Evolutionary conservation across 2,888 invertebrate species (phyloP).

Genomic region (Perdita meconis): DNA sequence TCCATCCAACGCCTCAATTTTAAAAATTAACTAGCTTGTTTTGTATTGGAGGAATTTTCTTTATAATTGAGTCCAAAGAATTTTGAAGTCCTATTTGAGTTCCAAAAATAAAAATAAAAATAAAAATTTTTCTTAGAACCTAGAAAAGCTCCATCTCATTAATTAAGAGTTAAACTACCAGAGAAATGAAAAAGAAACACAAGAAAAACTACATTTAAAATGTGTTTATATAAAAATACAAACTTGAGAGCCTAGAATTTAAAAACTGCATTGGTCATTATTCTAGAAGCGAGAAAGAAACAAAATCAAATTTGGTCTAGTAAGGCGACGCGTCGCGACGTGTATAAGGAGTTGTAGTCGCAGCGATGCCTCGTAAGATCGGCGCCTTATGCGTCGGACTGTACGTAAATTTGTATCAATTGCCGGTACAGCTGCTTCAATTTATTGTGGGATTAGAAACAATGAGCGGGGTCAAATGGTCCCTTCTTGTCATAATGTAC

Average conservation of each 20-base stretch:
- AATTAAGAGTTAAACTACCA: no score
- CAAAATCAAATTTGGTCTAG: background rate
- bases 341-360: background rate
- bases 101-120: no score
- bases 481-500: constrained; percentile 80
- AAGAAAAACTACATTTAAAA: no score
- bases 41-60: no score
- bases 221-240: background rate
- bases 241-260: background rate
- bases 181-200: no score
- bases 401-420: constrained; percentile 84
- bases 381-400: constrained; percentile 78
- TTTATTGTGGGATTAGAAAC: constrained; percentile 84
- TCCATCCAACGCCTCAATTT: no score
- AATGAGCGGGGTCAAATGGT: constrained; percentile 83
- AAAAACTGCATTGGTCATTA: background rate
- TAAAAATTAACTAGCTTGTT: no score
- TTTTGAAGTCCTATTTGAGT: no score
- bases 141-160: no score
- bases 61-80: no score
- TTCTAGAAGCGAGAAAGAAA: background rate
- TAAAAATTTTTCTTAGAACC: no score
- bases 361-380: constrained; percentile 32
- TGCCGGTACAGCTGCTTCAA: constrained; percentile 83
- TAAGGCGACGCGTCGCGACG: background rate